These are phyloP conservation scores for Bothrops jararaca DNA, from an alignment of 2,113 vertebrate species.

Conservation along the genomic window DNA sequence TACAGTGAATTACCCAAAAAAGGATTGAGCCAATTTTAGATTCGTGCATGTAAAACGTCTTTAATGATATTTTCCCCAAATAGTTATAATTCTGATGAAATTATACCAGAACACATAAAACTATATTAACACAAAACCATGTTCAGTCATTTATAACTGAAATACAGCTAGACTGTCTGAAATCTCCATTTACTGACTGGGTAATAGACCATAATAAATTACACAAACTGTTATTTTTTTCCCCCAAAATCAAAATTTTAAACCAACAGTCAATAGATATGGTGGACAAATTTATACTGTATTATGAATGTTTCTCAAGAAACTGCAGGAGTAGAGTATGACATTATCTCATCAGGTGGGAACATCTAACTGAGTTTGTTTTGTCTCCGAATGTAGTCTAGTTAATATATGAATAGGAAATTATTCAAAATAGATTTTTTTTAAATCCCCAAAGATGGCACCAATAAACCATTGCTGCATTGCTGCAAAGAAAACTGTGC, in stretches of 20 bases:
- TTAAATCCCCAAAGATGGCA: background rate
- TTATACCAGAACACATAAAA: background rate
- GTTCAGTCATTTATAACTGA: background rate
- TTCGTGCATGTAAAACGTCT: background rate
- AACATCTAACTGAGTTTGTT: background rate
- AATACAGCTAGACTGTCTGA: background rate
- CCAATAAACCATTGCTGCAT: background rate
- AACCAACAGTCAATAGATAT: background rate
- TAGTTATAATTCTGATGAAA: background rate
- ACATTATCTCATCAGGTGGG: too few relatives aligned
- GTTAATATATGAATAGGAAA: background rate
- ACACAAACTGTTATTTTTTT: background rate
- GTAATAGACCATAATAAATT: background rate
- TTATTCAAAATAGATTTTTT: background rate
- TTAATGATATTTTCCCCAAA: constrained; percentile 7
- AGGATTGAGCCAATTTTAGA: constrained; percentile 35
- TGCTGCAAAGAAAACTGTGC: background rate
- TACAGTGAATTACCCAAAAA: constrained; percentile 24
- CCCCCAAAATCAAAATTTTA: background rate
- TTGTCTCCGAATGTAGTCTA: background rate
- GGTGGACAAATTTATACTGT: background rate
- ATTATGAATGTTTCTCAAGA: background rate
- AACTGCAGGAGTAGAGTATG: background rate
- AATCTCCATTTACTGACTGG: background rate
- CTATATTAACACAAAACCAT: background rate